A percentile compares a stretch with the other conserved stretches of the same genome.
phyloP scores from a whole-genome alignment of 1,140 invertebrate genomes.

The Pachyrhynchus sulphureomaculatus region DNA sequence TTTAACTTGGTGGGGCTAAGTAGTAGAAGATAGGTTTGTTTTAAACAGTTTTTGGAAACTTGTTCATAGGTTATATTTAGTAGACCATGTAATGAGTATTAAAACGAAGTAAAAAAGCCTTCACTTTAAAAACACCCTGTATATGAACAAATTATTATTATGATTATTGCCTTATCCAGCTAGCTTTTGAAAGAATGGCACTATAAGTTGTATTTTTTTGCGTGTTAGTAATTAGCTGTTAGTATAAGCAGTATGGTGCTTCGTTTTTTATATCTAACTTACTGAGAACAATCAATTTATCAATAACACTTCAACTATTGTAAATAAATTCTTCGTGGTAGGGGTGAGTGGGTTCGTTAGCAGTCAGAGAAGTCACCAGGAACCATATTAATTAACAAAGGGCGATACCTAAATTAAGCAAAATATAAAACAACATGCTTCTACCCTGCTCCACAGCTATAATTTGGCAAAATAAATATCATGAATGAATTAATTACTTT shows the following conservation, averaged over 20 bases:
- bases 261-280: constrained; percentile 37
- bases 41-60: no score
- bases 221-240: no score
- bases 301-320: constrained; percentile 19
- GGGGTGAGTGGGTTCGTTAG: constrained; percentile 27
- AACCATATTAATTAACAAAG: constrained; percentile 42
- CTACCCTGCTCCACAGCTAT: background rate
- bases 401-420: constrained; percentile 35
- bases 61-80: no score
- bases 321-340: constrained; percentile 11
- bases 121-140: no score
- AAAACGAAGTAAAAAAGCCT: no score
- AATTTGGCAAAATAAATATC: background rate
- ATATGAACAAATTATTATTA: no score
- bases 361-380: constrained; percentile 31
- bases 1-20: no score
- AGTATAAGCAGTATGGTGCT: constrained; percentile 20
- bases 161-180: no score
- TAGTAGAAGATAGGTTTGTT: no score
- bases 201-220: no score
- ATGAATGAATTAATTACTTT: background rate
- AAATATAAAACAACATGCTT: constrained; percentile 16
- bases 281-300: constrained; percentile 34
- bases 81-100: no score
- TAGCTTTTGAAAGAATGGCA: no score